Evolutionary conservation across 2,888 invertebrate species (phyloP).

Genomic region (Drosophila kuntzei): DNA sequence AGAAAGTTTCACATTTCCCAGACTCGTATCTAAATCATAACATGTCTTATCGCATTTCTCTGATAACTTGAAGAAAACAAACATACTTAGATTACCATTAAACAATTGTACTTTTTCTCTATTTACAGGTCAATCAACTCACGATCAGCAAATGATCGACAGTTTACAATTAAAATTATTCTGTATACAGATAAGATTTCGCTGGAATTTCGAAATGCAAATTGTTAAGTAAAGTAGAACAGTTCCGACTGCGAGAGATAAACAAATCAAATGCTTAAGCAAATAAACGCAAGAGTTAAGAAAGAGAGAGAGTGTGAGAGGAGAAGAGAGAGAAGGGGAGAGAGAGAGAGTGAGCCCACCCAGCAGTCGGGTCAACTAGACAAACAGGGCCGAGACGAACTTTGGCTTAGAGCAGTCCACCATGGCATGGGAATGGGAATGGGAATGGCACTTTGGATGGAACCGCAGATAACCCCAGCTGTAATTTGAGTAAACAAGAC

Average conservation of each 20-base stretch:
- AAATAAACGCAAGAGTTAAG: constrained; percentile 33
- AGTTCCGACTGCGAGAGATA: constrained; percentile 33
- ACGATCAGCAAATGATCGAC: constrained; percentile 33
- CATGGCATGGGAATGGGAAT: constrained; percentile 29
- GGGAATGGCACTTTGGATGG: constrained; percentile 50
- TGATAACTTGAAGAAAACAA: constrained; percentile 2
- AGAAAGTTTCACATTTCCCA: constrained; percentile 5
- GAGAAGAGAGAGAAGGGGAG: not conserved
- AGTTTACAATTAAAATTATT: constrained; percentile 31
- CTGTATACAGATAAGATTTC: constrained; percentile 34
- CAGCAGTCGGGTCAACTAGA: constrained; percentile 60
- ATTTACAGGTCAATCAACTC: constrained; percentile 41
- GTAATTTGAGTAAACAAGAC: constrained; percentile 78
- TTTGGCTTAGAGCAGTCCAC: constrained; percentile 27
- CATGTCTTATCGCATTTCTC: constrained; percentile 10
- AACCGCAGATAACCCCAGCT: constrained; percentile 58
- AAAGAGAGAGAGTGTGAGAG: not conserved
- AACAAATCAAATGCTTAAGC: constrained; percentile 30
- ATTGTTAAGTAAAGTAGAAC: constrained; percentile 43
- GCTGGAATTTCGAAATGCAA: constrained; percentile 52
- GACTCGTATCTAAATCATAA: not conserved
- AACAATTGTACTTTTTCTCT: not conserved
- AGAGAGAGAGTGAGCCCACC: constrained; percentile 14
- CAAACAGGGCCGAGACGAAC: constrained; percentile 28
- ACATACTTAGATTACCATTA: constrained; percentile 9